Evolutionary conservation across 2,113 vertebrate species (phyloP).

Genomic region (Ammodytes dubius): DNA sequence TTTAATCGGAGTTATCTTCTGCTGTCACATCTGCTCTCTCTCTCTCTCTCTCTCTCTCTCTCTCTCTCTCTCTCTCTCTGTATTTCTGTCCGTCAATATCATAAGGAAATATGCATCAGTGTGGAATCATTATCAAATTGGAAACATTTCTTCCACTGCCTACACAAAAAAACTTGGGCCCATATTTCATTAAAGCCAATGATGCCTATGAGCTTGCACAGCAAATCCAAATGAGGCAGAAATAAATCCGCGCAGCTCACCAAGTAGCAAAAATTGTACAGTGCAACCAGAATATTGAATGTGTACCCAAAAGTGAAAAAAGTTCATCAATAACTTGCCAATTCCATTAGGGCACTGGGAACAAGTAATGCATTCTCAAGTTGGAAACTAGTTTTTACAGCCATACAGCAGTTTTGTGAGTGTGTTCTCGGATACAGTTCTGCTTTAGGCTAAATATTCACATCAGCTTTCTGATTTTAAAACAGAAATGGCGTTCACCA

Average conservation of each 20-base stretch:
- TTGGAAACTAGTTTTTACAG: not conserved
- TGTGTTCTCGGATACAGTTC: not conserved
- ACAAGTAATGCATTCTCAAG: not conserved
- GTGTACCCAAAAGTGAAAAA: constrained; percentile 53
- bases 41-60: constrained; percentile 33
- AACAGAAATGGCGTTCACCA: too few relatives aligned
- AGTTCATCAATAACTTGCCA: constrained; percentile 42
- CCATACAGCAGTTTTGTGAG: not conserved
- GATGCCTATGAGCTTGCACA: constrained; percentile 45
- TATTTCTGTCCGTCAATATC: constrained; percentile 26
- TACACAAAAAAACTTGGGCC: constrained; percentile 30
- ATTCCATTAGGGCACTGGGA: constrained; percentile 4
- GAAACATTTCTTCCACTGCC: constrained; percentile 18
- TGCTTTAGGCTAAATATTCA: too few relatives aligned
- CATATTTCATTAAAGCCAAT: constrained; percentile 60
- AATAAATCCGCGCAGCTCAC: constrained; percentile 47
- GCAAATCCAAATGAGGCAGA: constrained; percentile 46
- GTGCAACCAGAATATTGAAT: constrained; percentile 45
- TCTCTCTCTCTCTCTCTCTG: constrained; percentile 12
- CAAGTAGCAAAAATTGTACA: constrained; percentile 36
- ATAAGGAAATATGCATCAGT: constrained; percentile 43
- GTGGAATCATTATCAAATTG: constrained; percentile 52
- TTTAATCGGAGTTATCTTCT: constrained; percentile 22
- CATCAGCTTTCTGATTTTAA: too few relatives aligned
- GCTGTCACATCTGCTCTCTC: constrained; percentile 5